Evolutionary conservation across 1,140 invertebrate species (phyloP), one percentile per base, ranked within the genome.

Genomic region (Lepidostoma basale): DNA sequence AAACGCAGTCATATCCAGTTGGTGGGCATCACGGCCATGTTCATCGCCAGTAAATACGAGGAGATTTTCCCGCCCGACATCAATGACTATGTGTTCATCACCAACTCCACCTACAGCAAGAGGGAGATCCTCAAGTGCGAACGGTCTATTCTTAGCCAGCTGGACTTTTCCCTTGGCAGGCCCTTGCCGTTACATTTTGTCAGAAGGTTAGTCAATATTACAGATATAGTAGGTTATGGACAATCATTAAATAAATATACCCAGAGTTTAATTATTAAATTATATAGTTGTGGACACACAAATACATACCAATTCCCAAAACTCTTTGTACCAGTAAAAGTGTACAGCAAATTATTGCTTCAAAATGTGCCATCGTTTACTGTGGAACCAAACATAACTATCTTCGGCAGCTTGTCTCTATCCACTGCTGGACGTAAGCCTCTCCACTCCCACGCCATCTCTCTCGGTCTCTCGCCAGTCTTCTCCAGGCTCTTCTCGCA

Each of bases 11-110:
- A 89, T 66, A 81, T 98, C 30, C 97, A 98, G 79, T 81, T 98
- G 42, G 93, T 98, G 36, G 97, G 97, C 0, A 90, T 96, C 0
- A 90, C 95, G 2, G 90, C 94, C 0, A 89, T 98, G 87, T 91
- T 96, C 72, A 89, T 98, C 65, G 95, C 97, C 9, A 89, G 90
- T 73, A 99, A 98, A 79, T 98, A 96, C 76, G 97, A 98, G 82
- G 97, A 99, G 83, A 93, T 97, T 76, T 95, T 92, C 74, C 86
- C 91, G 3, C 95, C 96, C 2, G 92, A 94, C 60, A 86, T 98
- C 25, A 82, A 81, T 1, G 96, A 98, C 79, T 98, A 97, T 84
- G 90, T 95, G 5, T 97, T 92, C 75, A 93, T 98, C 40, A 94
- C 95, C 14, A 96, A 97, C 79, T 89, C 95, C 78, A 89, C 94